A percentile compares a stretch with the other conserved stretches of the same genome.
Evolutionary conservation across 2,797 vertebrate genomes (phyloP).

Genomic region (Steatocranus sp.): DNA sequence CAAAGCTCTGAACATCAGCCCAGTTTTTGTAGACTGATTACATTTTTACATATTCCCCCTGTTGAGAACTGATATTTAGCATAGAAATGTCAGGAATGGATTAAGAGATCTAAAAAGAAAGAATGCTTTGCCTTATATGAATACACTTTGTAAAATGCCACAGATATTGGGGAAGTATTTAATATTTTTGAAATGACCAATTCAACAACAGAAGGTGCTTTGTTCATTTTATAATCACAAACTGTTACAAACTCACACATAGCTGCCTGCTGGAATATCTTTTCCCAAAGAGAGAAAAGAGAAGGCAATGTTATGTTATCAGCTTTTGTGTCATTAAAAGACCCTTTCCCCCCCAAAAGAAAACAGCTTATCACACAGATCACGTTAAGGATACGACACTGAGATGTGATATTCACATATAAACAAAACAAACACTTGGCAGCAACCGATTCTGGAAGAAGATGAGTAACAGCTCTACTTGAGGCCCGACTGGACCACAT

Average conservation of each 20-base stretch:
- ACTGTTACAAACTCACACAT: slow-evolving; percentile 60
- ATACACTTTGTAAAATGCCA: slow-evolving; percentile 29
- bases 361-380: slow-evolving; percentile 61
- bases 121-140: background rate
- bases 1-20: slow-evolving; percentile 5
- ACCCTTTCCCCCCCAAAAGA: background rate
- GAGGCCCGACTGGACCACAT: slow-evolving; percentile 33
- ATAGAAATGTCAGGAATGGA: slow-evolving; percentile 58
- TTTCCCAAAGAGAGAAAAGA: slow-evolving; percentile 43
- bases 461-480: slow-evolving; percentile 16
- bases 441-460: slow-evolving; percentile 62
- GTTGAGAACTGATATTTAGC: slow-evolving; percentile 20
- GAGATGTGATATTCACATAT: slow-evolving; percentile 68
- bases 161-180: slow-evolving; percentile 23
- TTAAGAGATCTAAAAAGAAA: background rate
- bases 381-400: slow-evolving; percentile 64
- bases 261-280: slow-evolving; percentile 71
- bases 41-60: background rate
- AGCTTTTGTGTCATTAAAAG: slow-evolving; percentile 48
- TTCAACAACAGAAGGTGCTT: slow-evolving; percentile 65
- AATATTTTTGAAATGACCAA: slow-evolving; percentile 24
- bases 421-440: slow-evolving; percentile 62
- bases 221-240: slow-evolving; percentile 42
- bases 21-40: background rate
- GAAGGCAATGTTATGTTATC: slow-evolving; percentile 63